Evolutionary conservation across 2,113 vertebrate genomes (phyloP).

Genomic region (Podarcis raffonei): DNA sequence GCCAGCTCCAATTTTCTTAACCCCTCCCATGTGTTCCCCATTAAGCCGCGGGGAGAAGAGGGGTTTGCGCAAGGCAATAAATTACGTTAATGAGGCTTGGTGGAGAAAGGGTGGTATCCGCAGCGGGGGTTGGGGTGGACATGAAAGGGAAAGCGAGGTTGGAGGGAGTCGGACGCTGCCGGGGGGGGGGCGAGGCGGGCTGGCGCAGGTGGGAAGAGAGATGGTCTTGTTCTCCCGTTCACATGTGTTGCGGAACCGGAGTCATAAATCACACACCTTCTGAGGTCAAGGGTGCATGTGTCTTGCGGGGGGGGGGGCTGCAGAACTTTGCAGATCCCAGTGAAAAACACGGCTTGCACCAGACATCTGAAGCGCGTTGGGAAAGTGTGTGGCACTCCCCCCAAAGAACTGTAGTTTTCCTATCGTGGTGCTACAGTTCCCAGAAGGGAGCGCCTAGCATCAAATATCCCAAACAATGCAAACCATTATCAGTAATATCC

Average conservation of each 20-base stretch:
- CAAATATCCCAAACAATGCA: too few species aligned
- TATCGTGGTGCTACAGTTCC: too few species aligned
- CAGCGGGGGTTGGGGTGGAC: not conserved
- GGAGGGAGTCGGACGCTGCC: not conserved
- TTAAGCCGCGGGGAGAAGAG: slow-evolving; percentile 35
- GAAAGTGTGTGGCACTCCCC: fast-evolving
- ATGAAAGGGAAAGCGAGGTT: not conserved
- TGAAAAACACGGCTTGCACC: not conserved
- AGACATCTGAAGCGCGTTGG: too few species aligned
- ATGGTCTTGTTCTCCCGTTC: not conserved
- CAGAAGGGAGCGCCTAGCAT: too few species aligned
- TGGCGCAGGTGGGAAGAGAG: not conserved
- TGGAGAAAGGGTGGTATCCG: not conserved
- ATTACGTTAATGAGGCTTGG: slow-evolving; percentile 29
- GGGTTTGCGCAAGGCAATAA: slow-evolving; percentile 40
- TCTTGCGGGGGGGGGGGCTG: too few species aligned
- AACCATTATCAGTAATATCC: too few species aligned
- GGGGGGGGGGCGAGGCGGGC: not conserved
- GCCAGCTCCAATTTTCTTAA: not conserved
- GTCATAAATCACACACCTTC: slow-evolving; percentile 48
- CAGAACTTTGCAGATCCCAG: not conserved
- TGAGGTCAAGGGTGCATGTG: not conserved
- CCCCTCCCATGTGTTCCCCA: slow-evolving; percentile 65
- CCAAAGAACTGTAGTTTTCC: too few species aligned
- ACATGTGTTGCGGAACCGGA: not conserved